Evolutionary conservation across 2,797 vertebrate species (phyloP).

Genomic region (Rhinoraja longicauda): DNA sequence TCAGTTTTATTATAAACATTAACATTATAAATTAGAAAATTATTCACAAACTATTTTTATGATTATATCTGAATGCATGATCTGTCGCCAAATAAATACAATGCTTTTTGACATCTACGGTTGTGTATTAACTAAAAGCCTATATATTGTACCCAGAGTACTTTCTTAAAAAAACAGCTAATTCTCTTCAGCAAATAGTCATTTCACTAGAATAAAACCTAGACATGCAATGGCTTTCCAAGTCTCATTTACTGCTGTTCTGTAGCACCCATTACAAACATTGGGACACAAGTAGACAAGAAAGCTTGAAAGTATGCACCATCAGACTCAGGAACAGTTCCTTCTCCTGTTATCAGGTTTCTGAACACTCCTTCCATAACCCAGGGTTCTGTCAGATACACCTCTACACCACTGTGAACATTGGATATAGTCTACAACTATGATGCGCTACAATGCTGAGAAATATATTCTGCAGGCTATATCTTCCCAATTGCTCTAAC

Average conservation of each 20-base stretch:
- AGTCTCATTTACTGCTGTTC: neutral
- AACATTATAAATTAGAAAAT: neutral
- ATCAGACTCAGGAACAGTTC: too few relatives aligned
- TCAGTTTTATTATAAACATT: neutral
- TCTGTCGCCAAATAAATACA: neutral
- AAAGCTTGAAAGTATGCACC: too few relatives aligned
- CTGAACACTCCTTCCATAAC: too few relatives aligned
- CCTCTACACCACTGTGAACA: too few relatives aligned
- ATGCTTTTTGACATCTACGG: neutral
- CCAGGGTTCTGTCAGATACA: too few relatives aligned
- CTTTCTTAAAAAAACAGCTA: neutral
- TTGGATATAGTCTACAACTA: too few relatives aligned
- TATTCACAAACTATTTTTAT: neutral
- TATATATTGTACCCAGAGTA: neutral
- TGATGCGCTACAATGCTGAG: too few relatives aligned
- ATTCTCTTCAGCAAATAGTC: neutral
- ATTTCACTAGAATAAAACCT: neutral
- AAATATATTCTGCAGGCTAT: too few relatives aligned
- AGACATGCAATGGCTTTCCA: neutral
- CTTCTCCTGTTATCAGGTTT: too few relatives aligned
- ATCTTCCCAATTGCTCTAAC: too few relatives aligned
- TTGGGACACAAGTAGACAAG: neutral
- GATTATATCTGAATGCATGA: neutral
- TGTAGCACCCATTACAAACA: neutral
- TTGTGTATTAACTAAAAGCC: neutral